Base-by-base conservation (phyloP, 2,113 vertebrate genomes). In the Opisthocomus hoazin region DNA sequence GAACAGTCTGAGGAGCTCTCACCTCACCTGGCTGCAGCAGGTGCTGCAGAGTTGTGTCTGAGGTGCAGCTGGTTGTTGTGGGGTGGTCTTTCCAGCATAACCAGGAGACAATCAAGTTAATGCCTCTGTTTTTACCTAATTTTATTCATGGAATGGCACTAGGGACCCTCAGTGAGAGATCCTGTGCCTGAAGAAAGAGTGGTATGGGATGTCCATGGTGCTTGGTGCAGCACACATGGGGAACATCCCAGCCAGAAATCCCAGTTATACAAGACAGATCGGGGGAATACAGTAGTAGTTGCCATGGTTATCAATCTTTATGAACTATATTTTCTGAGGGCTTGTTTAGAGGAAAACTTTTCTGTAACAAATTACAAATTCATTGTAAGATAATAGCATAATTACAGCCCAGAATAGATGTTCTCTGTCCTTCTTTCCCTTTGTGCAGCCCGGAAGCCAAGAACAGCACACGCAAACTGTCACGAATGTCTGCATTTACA, bases 171-270 rank as follows among this genome's bases (percentile, higher is more conserved):
- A 53, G 50, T 26, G 46, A 69, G 51, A 82, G 36, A 39, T 45
- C 39, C 54, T 57, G 2, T 84, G 29, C 37, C 41, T 58, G 64
- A 29, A 70, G 86, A 18, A 86, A 12, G 15, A 61, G 24, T 21
- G 46, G 30, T 53, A 2, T n/a, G 58, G 18, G 18, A 11, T 58
- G 23, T 37, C 37, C 5, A 0, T 23, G 50, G 7, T 61, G 9
- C 37, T 27, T 12, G 12, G 19, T 56, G 37, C 58, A n/a, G 36
- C 41, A 48, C 57, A 74, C 20, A 0, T 27, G 22, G 53, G 41
- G 60, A 60, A 46, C 15, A 53, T 36, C 61, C 68, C 27, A 45
- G 43, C 19, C 54, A 71, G 14, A 77, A 48, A 39, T 27, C 34
- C 39, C 48, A 64, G 27, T 39, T 66, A 7, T n/a, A 51, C 36